A percentile compares a stretch with the other conserved stretches of the same genome.
phyloP scores from a whole-genome alignment of 1,140 invertebrate species.

The Leptestheria dahalacensis region DNA sequence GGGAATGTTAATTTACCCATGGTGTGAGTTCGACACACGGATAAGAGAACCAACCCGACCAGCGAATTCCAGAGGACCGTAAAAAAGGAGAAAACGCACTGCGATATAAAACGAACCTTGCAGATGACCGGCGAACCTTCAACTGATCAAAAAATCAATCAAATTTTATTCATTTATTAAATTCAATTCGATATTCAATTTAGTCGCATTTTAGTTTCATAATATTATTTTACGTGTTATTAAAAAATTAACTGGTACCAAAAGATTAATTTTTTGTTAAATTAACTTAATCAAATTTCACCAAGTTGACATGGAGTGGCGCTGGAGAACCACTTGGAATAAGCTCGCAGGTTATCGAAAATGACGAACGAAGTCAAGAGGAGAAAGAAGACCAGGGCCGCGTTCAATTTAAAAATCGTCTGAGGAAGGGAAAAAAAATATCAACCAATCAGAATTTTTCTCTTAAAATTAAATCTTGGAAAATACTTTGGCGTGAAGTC shows the following conservation, averaged over 20 bases:
- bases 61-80: conserved; percentile 12
- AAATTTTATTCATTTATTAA: too few species aligned
- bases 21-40: conserved; percentile 12
- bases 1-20: conserved; percentile 9
- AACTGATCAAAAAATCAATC: neutral
- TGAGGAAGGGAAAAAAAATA: neutral
- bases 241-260: too few species aligned
- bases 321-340: conserved; percentile 7
- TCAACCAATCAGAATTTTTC: neutral
- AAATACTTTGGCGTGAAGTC: conserved; percentile 12
- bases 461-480: neutral
- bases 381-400: conserved; percentile 14
- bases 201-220: too few species aligned
- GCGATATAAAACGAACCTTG: conserved; percentile 10
- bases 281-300: too few species aligned
- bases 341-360: conserved; percentile 8
- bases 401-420: conserved; percentile 14
- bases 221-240: too few species aligned
- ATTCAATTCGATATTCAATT: too few species aligned
- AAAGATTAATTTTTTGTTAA: too few species aligned
- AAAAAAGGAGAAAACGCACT: conserved; percentile 14
- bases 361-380: conserved; percentile 10
- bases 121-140: conserved; percentile 1
- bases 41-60: conserved; percentile 12
- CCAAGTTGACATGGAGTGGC: neutral